Conservation (phyloP, 2,113 vertebrate genomes). For the Corydoras maculifer region DNA sequence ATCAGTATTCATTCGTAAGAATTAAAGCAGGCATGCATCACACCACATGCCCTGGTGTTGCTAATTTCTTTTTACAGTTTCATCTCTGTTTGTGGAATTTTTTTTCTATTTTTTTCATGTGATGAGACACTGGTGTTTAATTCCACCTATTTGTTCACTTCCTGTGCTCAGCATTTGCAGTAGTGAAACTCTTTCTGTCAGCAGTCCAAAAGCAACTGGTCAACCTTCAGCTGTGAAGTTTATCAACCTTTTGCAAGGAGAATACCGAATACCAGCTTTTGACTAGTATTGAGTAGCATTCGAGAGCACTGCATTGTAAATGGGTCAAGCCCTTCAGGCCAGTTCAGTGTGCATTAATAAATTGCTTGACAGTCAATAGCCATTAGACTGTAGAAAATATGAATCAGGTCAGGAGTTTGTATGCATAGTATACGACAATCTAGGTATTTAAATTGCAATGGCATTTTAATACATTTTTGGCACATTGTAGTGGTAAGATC, state of each 20-base stretch:
- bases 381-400: constrained; percentile 5
- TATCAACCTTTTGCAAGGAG: constrained; percentile 32
- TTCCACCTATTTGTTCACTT: constrained; percentile 50
- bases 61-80: not conserved
- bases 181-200: constrained; percentile 58
- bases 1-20: too few species aligned
- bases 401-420: not conserved
- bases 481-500: too few species aligned
- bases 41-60: not conserved
- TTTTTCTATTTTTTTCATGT: constrained; percentile 30
- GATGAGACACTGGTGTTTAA: constrained; percentile 28
- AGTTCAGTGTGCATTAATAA: constrained; percentile 1
- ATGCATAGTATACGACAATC: not conserved
- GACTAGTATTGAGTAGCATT: not conserved
- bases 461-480: not conserved
- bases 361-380: constrained; percentile 2
- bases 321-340: constrained; percentile 20
- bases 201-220: constrained; percentile 48
- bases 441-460: too few species aligned
- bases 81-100: not conserved
- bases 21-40: constrained; percentile 37
- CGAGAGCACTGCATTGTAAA: constrained; percentile 9
- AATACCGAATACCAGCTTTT: not conserved
- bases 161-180: constrained; percentile 54
- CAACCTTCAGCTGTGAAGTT: constrained; percentile 45